phyloP scores from a whole-genome alignment of 2,113 vertebrate species.

The Cryptoleucopteryx plumbea region DNA sequence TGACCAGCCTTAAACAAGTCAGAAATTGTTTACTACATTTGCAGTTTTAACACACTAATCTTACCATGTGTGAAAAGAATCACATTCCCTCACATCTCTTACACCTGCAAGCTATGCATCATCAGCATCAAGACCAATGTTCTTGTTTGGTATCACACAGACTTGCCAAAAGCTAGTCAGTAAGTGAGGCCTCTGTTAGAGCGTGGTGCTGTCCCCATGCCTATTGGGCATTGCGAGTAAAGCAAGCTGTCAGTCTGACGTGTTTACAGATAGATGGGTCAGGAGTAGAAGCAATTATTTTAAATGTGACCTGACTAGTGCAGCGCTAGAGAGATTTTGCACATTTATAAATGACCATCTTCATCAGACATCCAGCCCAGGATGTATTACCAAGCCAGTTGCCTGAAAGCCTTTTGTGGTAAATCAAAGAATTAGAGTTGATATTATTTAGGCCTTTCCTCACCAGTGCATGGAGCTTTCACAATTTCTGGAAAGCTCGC shows the following conservation, averaged over 20 bases:
- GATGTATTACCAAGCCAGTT: not conserved
- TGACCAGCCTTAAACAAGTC: not conserved
- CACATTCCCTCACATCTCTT: not conserved
- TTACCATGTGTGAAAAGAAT: not conserved
- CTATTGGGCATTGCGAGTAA: not conserved
- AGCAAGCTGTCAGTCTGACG: not conserved
- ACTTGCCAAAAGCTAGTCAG: not conserved
- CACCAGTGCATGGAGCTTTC: not conserved
- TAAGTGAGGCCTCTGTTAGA: not conserved
- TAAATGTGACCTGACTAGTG: conserved; percentile 18
- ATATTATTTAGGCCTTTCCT: not conserved
- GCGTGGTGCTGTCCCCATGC: not conserved
- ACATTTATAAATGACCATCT: conserved; percentile 21
- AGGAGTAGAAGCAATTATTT: conserved; percentile 27
- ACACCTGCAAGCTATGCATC: not conserved
- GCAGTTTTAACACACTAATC: not conserved
- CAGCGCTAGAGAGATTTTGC: not conserved
- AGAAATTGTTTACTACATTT: not conserved
- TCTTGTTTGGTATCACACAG: not conserved
- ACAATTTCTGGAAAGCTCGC: not conserved
- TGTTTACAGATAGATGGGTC: not conserved
- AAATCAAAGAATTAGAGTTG: not conserved
- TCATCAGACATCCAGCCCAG: conserved; percentile 11
- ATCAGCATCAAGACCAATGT: not conserved
- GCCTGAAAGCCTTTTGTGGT: not conserved